Base-by-base conservation (phyloP, 2,888 invertebrate genomes). In the Sceliomorpha sp. region DNA sequence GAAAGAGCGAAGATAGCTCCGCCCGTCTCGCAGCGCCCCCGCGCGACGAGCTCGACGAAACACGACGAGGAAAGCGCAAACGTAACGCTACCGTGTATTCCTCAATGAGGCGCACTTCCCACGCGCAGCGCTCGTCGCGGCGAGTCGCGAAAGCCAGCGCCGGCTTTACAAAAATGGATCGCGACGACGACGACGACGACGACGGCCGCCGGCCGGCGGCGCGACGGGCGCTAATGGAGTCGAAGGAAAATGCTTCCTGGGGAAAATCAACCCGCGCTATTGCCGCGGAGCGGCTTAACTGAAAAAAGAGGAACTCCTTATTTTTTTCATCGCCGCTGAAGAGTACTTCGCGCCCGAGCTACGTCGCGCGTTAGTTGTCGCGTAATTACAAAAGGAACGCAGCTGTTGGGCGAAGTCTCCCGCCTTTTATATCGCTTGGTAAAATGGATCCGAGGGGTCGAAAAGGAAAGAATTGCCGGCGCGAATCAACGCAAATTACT, bases 221-320 rank as follows among this genome's bases (percentile, higher is more conserved):
- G 74, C 73, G 71, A 70, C 75, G 80, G 71, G 71, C 75, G 80
- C 81, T 85, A 84, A 85, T 85, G 83, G 79, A 76, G 75, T 74
- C 74, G 76, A 77, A 81, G 76, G 74, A 77, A 75, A 73, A 73
- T 75, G 71, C 63, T 68, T 66, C 62, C 44, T 37, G 24, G 53
- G 70, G 68, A 70, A 62, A 76, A 74, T 75, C 74, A 72, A 72
- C 79, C 78, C 78, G 74, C 72, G 71, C 70, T 70, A 42, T 74
- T 70, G 68, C 70, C 59, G 68, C 70, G 59, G 73, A 73, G 70
- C 74, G 77, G 80, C 79, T 82, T 87, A 86, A 87, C 87, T 86
- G 85, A 87, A 88, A 88, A 87, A 86, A 86, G 84, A 85, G 84
- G 82, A 86, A 85, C 80, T 20, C n/a, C n/a, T n/a, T n/a, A n/a